Evolutionary conservation across 2,797 vertebrate species (phyloP), one percentile per base, ranked within the genome.

Genomic region (Syngnathus rostellatus): DNA sequence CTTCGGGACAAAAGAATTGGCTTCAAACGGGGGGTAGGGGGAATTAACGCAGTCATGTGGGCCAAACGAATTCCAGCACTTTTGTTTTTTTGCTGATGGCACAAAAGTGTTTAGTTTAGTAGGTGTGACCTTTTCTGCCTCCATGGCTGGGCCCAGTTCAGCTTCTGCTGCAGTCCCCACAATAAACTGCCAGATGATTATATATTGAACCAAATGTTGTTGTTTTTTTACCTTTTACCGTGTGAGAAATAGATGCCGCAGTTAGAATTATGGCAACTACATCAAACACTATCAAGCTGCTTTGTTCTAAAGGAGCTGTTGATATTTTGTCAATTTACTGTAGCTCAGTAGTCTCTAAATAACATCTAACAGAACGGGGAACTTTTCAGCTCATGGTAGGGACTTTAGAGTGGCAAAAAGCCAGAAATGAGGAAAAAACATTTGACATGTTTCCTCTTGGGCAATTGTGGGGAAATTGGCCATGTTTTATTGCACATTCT

Each of bases 11-110:
- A 85, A 77, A 70, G 74, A 70, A 69, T 63, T 31, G 48, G 63
- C 61, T 81, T 72, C 64, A 65, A 83, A 86, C 54, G 74, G 64
- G 41, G 41, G 41, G n/a, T 21, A 16, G 19, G 66, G 81, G 69
- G 75, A 71, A 67, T 87, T 78, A 80, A 77, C 72, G 37, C 74
- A 63, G 71, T 43, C 75, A 53, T 73, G 67, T 81, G 75, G 77
- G 79, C 79, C 74, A 77, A 67, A 70, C 65, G 63, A 75, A 78
- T 79, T 69, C 68, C 75, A 72, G 63, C 46, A 53, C 23, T 51
- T 71, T 68, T 58, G 65, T 62, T 31, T 79, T 31, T 78, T 45
- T 72, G 76, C 72, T 85, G 75, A 85, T 51, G 54, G 41, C 54
- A 78, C 76, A 70, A 69, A 76, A 72, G 66, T 62, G 71, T 69